These are phyloP conservation scores for Drosophila fungiperda DNA, from an alignment of 2,888 invertebrate species.

Conservation along the genomic window DNA sequence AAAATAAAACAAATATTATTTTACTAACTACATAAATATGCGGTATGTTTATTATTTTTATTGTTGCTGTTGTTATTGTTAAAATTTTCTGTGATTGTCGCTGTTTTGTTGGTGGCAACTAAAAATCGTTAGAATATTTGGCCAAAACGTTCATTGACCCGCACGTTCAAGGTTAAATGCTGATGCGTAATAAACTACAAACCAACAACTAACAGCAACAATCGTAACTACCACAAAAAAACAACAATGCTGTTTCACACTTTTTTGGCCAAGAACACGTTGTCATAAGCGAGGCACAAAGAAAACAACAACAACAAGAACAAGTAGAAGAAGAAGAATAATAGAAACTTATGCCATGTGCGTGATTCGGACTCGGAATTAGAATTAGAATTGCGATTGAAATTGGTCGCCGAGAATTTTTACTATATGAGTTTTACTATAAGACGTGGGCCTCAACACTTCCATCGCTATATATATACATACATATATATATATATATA, in stretches of 20 bases:
- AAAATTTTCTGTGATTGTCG: constrained; percentile 40
- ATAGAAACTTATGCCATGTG: constrained; percentile 50
- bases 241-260: constrained; percentile 61
- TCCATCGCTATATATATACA: not conserved
- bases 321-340: constrained; percentile 18
- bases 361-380: constrained; percentile 38
- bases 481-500: constrained; percentile 4
- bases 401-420: constrained; percentile 43
- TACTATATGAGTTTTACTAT: constrained; percentile 55
- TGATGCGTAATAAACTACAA: constrained; percentile 76
- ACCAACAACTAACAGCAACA: constrained; percentile 35
- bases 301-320: constrained; percentile 14
- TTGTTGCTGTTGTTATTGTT: constrained; percentile 45
- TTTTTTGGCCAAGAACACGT: constrained; percentile 66
- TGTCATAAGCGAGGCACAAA: constrained; percentile 36
- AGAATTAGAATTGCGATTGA: constrained; percentile 11
- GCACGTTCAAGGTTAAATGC: constrained; percentile 81
- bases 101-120: constrained; percentile 44
- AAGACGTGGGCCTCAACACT: constrained; percentile 9
- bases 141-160: constrained; percentile 83
- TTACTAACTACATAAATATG: constrained; percentile 34
- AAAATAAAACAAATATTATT: constrained; percentile 31
- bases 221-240: constrained; percentile 31
- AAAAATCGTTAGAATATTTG: constrained; percentile 75
- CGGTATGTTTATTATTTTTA: constrained; percentile 41